A percentile compares a stretch with the other conserved stretches of the same genome.
Evolutionary conservation across 2,113 vertebrate species (phyloP).

Genomic region (Vulpes lagopus): DNA sequence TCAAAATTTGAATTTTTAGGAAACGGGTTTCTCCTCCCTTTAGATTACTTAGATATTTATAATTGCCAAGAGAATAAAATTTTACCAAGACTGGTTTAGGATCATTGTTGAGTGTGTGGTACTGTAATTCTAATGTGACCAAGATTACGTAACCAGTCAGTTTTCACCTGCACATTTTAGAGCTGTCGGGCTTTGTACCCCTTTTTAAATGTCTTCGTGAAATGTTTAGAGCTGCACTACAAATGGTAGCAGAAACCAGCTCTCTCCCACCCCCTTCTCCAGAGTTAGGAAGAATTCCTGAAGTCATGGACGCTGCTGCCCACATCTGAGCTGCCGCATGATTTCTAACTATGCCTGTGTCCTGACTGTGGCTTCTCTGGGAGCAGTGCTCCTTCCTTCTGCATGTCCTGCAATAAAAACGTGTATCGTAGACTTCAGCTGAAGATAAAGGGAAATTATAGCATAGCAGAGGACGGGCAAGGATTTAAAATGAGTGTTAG

Average conservation of each 20-base stretch:
- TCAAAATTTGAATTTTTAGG: constrained; percentile 44
- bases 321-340: not conserved
- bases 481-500: not conserved
- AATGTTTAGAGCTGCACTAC: not conserved
- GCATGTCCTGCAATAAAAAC: not conserved
- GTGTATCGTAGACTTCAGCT: not conserved
- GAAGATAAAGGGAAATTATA: not conserved
- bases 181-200: not conserved
- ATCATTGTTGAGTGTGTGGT: not conserved
- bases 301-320: not conserved
- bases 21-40: not conserved
- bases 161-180: not conserved
- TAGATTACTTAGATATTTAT: constrained; percentile 6
- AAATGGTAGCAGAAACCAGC: not conserved
- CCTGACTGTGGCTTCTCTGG: not conserved
- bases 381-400: not conserved
- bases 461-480: not conserved
- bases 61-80: constrained; percentile 24
- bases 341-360: not conserved
- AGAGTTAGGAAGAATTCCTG: not conserved
- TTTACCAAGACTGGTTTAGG: not conserved
- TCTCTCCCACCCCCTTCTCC: not conserved
- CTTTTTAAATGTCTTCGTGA: constrained; percentile 17
- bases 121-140: not conserved
- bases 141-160: not conserved